Percentiles rank a stretch among this genome's conserved stretches.
Conservation (phyloP, 2,888 invertebrate genomes). For the Drosophila prostipennis region DNA sequence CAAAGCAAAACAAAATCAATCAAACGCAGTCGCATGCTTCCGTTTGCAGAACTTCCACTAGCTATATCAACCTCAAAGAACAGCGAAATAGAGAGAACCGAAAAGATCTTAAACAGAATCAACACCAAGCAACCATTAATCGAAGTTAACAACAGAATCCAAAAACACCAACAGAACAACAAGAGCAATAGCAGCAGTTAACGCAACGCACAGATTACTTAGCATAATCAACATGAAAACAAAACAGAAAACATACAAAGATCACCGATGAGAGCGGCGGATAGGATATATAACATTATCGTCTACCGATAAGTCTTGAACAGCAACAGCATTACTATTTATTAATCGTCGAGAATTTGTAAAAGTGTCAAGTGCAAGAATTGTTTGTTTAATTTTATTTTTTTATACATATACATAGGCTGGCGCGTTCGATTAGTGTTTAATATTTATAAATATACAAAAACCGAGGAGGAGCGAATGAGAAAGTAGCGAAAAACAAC, state of each 20-base stretch:
- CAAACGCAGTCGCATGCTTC: constrained; percentile 48
- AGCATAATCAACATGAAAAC: constrained; percentile 25
- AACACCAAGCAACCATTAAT: constrained; percentile 33
- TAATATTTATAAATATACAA: constrained; percentile 78
- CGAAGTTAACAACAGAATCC: constrained; percentile 36
- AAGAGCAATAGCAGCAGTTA: constrained; percentile 32
- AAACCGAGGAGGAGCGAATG: constrained; percentile 23
- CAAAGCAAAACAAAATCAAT: constrained; percentile 28
- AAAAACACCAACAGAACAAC: constrained; percentile 27
- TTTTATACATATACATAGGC: constrained; percentile 56
- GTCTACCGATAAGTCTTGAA: constrained; percentile 58
- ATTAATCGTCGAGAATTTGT: constrained; percentile 68
- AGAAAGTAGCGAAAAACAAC: constrained; percentile 43
- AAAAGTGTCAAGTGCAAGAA: constrained; percentile 58
- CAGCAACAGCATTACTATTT: constrained; percentile 72
- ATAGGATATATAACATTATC: constrained; percentile 20
- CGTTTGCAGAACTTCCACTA: constrained; percentile 49
- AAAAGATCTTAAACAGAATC: constrained; percentile 4
- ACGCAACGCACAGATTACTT: constrained; percentile 51
- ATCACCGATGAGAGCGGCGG: constrained; percentile 13
- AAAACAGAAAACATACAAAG: constrained; percentile 2
- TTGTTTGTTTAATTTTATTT: constrained; percentile 63
- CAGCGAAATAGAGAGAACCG: constrained; percentile 12
- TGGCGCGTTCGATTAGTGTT: constrained; percentile 74
- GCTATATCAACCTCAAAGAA: constrained; percentile 27